Percentiles rank a stretch among this genome's conserved stretches.
Evolutionary conservation across 2,113 vertebrate genomes (phyloP).

Genomic region (Scalopus aquaticus): DNA sequence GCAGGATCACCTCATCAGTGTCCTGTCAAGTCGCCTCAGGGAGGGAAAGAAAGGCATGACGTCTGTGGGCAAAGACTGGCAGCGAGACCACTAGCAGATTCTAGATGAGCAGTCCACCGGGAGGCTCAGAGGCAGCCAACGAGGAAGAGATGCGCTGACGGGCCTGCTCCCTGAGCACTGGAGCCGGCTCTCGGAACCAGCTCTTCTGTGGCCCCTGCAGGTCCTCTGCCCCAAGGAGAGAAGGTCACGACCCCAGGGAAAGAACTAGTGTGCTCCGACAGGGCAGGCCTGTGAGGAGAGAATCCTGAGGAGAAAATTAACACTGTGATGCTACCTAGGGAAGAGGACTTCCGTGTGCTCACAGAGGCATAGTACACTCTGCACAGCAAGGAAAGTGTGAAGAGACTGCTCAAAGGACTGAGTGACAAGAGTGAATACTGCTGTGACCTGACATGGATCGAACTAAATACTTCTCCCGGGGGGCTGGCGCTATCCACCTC

Average conservation of each 20-base stretch:
- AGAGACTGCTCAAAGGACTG: not conserved
- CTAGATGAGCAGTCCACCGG: not conserved
- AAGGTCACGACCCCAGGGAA: not conserved
- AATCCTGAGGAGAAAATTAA: not conserved
- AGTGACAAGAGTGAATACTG: conserved; percentile 27
- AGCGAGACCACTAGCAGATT: not conserved
- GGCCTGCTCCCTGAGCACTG: not conserved
- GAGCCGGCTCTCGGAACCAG: not conserved
- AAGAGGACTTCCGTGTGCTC: not conserved
- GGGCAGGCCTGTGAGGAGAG: not conserved
- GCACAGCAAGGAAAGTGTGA: not conserved
- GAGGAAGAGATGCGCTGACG: no score
- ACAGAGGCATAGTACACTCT: not conserved
- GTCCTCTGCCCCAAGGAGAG: not conserved
- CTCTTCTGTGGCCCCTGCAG: not conserved
- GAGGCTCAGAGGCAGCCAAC: not conserved
- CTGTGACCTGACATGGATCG: not conserved
- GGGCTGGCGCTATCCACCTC: not conserved
- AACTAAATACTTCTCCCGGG: not conserved
- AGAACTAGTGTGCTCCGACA: not conserved
- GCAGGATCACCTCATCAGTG: not conserved
- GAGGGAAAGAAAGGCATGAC: not conserved
- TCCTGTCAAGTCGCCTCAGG: not conserved
- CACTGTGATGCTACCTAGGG: not conserved
- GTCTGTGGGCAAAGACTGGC: not conserved